Conservation (phyloP, 2,888 invertebrate species). For the Cantharis lateralis region DNA sequence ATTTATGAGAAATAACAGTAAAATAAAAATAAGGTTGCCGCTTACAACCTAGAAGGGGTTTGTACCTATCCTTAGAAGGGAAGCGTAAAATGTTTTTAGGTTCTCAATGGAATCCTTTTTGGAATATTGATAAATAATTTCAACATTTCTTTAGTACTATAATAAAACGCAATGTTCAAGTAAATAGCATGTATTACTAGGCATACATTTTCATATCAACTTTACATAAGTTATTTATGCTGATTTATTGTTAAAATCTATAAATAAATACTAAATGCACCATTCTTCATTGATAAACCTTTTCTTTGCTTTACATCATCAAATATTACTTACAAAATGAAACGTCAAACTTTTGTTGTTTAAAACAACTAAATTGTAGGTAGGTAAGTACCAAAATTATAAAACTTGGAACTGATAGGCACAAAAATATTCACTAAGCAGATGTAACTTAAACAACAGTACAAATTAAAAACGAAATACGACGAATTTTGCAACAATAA, state of each 20-base stretch:
- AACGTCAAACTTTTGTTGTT: neutral
- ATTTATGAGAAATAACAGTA: too few relatives aligned
- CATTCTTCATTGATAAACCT: neutral
- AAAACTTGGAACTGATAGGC: neutral
- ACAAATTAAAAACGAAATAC: neutral
- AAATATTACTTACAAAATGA: neutral
- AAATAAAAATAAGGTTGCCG: too few relatives aligned
- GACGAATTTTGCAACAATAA: neutral
- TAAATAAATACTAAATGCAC: neutral
- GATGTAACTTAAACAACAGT: neutral
- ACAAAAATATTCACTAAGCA: neutral
- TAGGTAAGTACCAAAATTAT: neutral
- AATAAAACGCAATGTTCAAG: neutral
- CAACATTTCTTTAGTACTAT: neutral
- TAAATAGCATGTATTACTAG: neutral
- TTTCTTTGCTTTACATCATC: neutral
- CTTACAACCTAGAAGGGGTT: too few relatives aligned
- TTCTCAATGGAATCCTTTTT: too few relatives aligned
- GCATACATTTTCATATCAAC: neutral
- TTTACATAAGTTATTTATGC: neutral
- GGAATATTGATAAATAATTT: too few relatives aligned
- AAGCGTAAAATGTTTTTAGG: too few relatives aligned
- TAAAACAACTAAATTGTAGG: neutral
- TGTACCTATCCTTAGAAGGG: too few relatives aligned
- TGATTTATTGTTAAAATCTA: neutral